Conservation (phyloP, 2,113 vertebrate species). For the Oreotrochilus melanogaster region DNA sequence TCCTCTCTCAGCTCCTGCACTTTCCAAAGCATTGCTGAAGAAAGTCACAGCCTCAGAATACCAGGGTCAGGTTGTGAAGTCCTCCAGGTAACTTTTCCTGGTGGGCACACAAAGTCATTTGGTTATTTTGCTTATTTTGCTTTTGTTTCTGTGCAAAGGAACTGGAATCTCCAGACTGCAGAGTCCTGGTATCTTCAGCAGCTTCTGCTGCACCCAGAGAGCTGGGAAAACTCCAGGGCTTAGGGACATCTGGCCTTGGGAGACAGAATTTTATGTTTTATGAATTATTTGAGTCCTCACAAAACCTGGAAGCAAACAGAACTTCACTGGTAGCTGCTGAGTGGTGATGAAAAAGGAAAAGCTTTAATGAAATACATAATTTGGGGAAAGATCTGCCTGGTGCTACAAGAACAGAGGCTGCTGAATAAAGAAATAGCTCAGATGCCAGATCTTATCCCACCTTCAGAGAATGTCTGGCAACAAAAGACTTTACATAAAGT, state of each 20-base stretch:
- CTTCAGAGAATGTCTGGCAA: not conserved
- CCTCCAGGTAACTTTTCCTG: not conserved
- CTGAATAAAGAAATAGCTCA: not conserved
- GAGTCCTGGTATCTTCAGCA: rapidly evolving
- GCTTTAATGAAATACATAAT: not conserved
- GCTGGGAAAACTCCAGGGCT: not conserved
- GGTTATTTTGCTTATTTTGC: not conserved
- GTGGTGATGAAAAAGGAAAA: not conserved
- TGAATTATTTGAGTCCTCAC: not conserved
- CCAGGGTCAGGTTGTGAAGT: not conserved
- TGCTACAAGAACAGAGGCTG: not conserved
- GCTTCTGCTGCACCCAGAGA: not conserved
- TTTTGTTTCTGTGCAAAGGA: not conserved
- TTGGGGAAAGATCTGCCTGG: not conserved
- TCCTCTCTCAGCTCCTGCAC: not conserved
- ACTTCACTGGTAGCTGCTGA: not conserved
- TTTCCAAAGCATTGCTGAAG: not conserved
- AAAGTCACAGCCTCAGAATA: not conserved
- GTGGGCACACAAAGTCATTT: rapidly evolving
- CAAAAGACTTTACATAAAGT: not conserved
- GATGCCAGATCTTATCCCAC: not conserved
- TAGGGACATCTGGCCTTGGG: rapidly evolving
- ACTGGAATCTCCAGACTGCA: rapidly evolving
- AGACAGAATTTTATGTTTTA: not conserved
- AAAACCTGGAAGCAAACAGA: not conserved